Conservation (phyloP, 1,140 invertebrate species). For the Agrilus planipennis region DNA sequence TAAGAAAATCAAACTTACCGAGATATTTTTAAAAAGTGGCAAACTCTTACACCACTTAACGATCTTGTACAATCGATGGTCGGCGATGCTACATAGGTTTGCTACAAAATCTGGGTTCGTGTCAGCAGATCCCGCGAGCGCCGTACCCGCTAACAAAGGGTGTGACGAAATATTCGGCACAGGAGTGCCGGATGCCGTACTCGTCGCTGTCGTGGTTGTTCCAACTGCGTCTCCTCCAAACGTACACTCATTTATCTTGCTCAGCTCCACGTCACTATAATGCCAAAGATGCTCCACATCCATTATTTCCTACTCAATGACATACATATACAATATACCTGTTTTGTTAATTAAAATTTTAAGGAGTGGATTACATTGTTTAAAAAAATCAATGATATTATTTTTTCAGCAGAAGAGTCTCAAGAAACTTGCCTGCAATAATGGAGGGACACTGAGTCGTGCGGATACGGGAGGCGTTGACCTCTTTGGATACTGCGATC, state of each 20-base stretch:
- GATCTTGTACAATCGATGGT: conserved; percentile 92
- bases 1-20: conserved; percentile 43
- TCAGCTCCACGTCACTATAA: conserved; percentile 62
- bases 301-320: conserved; percentile 94
- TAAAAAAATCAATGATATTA: neutral
- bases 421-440: conserved; percentile 39
- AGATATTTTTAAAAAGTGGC: conserved; percentile 92
- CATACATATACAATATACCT: too few relatives aligned
- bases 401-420: conserved; percentile 1
- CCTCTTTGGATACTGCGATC: conserved; percentile 19
- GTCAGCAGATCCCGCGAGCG: conserved; percentile 46
- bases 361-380: too few relatives aligned
- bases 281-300: conserved; percentile 90
- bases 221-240: too few relatives aligned
- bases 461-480: conserved; percentile 20
- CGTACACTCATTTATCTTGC: conserved; percentile 39
- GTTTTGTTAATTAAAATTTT: too few relatives aligned
- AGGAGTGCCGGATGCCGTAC: conserved; percentile 36
- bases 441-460: conserved; percentile 37
- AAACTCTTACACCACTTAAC: conserved; percentile 98
- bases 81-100: conserved; percentile 85
- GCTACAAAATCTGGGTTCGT: conserved; percentile 74
- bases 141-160: conserved; percentile 44
- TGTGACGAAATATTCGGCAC: conserved; percentile 37
- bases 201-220: too few relatives aligned